Evolutionary conservation across 2,888 invertebrate species (phyloP).

Genomic region (Linyphia triangularis): DNA sequence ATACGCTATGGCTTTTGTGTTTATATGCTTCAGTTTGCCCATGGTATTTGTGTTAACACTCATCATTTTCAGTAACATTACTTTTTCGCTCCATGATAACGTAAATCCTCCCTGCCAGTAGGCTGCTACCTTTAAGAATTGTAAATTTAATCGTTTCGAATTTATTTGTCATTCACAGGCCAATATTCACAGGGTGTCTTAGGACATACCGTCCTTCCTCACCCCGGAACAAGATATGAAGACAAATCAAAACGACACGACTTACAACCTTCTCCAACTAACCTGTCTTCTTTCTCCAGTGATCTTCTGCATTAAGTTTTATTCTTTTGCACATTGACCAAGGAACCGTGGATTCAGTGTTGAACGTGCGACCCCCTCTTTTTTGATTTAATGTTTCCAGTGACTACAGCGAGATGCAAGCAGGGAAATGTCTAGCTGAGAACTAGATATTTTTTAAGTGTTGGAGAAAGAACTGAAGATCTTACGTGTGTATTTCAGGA

Average conservation of each 20-base stretch:
- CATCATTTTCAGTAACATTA: conserved; percentile 1
- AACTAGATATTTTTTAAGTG: background rate
- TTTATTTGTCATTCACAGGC: conserved; percentile 74
- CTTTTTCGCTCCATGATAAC: conserved; percentile 22
- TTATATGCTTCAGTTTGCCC: background rate
- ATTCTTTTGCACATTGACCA: conserved; percentile 25
- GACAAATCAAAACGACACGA: conserved; percentile 38
- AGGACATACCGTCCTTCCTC: conserved; percentile 67
- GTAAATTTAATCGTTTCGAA: conserved; percentile 61
- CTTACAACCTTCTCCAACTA: conserved; percentile 53
- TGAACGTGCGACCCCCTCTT: background rate
- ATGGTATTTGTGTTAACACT: conserved; percentile 17
- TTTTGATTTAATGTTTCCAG: conserved; percentile 70
- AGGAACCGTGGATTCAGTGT: background rate
- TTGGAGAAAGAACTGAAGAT: background rate
- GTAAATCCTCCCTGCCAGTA: conserved; percentile 21
- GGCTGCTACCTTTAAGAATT: conserved; percentile 57
- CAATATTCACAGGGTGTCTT: conserved; percentile 53
- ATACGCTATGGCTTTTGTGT: background rate
- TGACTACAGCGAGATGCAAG: conserved; percentile 16
- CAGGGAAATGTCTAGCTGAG: background rate
- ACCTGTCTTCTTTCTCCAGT: conserved; percentile 72
- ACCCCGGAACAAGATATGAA: conserved; percentile 53
- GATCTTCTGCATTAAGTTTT: conserved; percentile 36
- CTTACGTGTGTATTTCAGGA: conserved; percentile 2